Evolutionary conservation across 2,113 vertebrate genomes (phyloP).

Genomic region (Epinephelus cyanopodus): DNA sequence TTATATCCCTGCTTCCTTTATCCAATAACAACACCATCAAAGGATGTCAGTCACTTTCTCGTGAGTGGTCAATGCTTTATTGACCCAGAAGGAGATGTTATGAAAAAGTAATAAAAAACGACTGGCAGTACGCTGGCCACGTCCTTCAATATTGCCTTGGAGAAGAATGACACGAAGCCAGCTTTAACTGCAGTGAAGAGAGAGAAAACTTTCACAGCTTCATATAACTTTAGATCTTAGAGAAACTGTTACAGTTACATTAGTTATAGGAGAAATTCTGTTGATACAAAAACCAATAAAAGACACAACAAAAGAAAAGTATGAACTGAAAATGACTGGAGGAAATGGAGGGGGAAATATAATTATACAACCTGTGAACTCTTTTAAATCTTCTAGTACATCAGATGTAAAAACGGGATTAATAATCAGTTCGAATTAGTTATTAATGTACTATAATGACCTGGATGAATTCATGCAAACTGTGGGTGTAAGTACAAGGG

Average conservation of each 20-base stretch:
- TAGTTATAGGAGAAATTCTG: not conserved
- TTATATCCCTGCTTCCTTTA: not conserved
- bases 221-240: not conserved
- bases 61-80: not conserved
- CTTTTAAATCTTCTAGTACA: not conserved
- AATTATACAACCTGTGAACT: not conserved
- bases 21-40: conserved; percentile 15
- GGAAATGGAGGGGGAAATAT: not conserved
- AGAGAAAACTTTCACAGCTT: not conserved
- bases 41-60: conserved; percentile 26
- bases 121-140: conserved; percentile 1
- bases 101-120: conserved; percentile 19
- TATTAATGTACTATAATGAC: no score
- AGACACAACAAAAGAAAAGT: no score
- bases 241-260: not conserved
- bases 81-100: conserved; percentile 32
- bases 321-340: not conserved
- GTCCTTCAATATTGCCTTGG: not conserved
- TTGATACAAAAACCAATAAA: not conserved
- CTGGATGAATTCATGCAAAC: not conserved
- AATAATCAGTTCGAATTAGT: no score
- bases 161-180: not conserved
- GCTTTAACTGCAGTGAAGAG: not conserved
- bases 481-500: not conserved
- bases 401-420: not conserved